Conservation (phyloP, 2,113 vertebrate genomes). For the Euleptes europaea region DNA sequence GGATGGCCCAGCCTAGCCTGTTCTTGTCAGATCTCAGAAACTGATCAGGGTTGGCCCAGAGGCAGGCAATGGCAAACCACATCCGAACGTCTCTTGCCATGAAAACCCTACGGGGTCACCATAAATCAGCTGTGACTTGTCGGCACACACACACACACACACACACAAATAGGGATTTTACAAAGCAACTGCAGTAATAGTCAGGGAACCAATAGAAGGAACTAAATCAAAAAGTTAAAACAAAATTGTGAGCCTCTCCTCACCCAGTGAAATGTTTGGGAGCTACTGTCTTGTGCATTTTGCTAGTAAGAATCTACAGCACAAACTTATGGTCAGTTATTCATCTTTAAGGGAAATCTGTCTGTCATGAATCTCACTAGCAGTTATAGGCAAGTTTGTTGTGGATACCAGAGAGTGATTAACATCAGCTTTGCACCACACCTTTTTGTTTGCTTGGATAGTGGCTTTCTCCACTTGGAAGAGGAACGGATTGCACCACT, state of each 20-base stretch:
- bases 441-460: background rate
- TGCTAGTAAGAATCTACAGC: background rate
- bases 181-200: too few species aligned
- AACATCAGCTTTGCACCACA: background rate
- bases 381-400: background rate
- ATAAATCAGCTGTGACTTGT: too few species aligned
- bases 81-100: too few species aligned
- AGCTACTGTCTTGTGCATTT: background rate
- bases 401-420: background rate
- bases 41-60: too few species aligned
- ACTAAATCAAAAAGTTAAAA: background rate
- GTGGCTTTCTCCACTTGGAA: background rate
- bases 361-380: background rate
- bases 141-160: too few species aligned
- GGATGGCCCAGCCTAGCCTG: too few species aligned
- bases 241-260: background rate
- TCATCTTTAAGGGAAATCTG: background rate
- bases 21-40: too few species aligned
- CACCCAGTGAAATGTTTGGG: background rate
- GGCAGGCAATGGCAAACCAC: too few species aligned
- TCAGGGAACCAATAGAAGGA: too few species aligned
- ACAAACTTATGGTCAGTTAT: background rate
- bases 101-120: too few species aligned
- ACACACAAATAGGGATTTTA: too few species aligned
- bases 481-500: background rate